Conservation (phyloP, 2,797 vertebrate species). For the Sternarchorhynchus goeldii region DNA sequence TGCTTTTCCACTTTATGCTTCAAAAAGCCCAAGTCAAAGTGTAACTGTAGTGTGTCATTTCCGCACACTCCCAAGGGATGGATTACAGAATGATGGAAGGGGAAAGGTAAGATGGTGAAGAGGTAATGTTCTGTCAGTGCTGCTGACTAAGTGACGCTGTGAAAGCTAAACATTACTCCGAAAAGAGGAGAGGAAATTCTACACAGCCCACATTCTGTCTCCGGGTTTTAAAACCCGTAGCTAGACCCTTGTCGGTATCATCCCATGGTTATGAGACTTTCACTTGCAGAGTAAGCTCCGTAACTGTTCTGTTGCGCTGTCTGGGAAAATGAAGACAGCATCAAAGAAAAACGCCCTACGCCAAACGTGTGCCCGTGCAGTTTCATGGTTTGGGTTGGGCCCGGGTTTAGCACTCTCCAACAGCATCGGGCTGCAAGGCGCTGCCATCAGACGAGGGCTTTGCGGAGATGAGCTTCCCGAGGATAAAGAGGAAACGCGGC, state of each 20-base stretch:
- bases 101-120: conserved; percentile 27
- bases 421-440: not conserved
- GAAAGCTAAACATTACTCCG: conserved; percentile 52
- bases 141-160: conserved; percentile 63
- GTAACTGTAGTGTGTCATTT: not conserved
- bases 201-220: conserved; percentile 59
- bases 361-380: not conserved
- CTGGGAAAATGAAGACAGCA: conserved; percentile 30
- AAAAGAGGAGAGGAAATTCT: conserved; percentile 23
- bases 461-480: not conserved
- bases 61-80: not conserved
- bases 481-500: not conserved
- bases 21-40: not conserved
- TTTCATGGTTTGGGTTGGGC: no score
- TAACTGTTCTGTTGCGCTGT: not conserved
- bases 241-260: conserved; percentile 29
- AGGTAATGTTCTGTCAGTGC: conserved; percentile 47
- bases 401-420: no score
- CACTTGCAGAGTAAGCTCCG: conserved; percentile 25
- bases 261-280: conserved; percentile 20
- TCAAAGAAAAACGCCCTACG: no score
- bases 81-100: not conserved
- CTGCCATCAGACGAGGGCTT: not conserved
- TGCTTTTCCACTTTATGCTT: not conserved
- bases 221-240: conserved; percentile 33